These are phyloP conservation scores for Linnaemya tessellans DNA, from an alignment of 2,888 invertebrate genomes.

Conservation along the genomic window DNA sequence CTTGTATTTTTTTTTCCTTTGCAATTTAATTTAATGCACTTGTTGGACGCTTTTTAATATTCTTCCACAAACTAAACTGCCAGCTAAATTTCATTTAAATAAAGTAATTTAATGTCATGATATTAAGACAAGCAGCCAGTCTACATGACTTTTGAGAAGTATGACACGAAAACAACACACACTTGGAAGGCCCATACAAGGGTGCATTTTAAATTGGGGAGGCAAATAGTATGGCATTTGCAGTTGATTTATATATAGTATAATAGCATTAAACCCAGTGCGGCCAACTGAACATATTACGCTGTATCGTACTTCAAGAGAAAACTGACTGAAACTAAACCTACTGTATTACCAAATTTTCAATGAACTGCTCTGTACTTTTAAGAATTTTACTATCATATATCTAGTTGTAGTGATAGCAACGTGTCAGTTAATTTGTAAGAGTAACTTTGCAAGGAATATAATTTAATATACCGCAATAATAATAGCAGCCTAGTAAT, in stretches of 20 bases:
- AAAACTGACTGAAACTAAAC: background rate
- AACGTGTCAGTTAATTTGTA: background rate
- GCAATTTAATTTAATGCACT: slow-evolving; percentile 33
- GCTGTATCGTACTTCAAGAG: background rate
- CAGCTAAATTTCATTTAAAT: slow-evolving; percentile 44
- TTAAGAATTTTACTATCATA: background rate
- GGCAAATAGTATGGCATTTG: too few species aligned
- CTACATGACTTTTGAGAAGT: background rate
- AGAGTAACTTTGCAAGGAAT: background rate
- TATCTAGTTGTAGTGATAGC: background rate
- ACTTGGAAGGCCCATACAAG: too few species aligned
- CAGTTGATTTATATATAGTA: background rate
- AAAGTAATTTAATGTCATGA: slow-evolving; percentile 47
- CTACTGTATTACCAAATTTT: background rate
- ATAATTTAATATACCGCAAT: background rate
- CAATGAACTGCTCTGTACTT: background rate
- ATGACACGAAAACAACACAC: background rate
- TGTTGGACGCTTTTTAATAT: slow-evolving; percentile 57
- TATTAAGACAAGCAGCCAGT: background rate
- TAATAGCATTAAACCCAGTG: background rate
- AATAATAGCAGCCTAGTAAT: background rate
- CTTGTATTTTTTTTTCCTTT: background rate
- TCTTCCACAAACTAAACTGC: slow-evolving; percentile 13
- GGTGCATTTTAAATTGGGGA: too few species aligned
- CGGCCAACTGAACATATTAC: background rate